These are phyloP conservation scores for Platerodrilus igneus DNA, from an alignment of 2,888 invertebrate genomes.

Conservation along the genomic window DNA sequence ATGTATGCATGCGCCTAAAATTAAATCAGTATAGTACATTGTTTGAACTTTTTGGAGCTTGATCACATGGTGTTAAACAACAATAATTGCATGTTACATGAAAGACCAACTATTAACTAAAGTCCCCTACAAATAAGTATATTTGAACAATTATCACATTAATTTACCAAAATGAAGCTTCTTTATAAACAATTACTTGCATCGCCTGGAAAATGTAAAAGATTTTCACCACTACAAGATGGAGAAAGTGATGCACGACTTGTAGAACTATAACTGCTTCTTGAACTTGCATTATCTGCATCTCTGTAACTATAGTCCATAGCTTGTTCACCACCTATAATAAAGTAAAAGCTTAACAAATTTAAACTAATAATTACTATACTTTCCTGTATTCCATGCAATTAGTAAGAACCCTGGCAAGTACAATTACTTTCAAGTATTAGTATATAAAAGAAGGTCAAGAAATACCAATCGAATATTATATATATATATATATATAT, in stretches of 20 bases:
- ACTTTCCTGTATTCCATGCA: too few species aligned
- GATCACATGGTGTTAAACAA: too few species aligned
- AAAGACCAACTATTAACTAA: background rate
- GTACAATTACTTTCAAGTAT: too few species aligned
- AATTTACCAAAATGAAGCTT: too few species aligned
- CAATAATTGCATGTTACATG: background rate
- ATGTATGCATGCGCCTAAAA: too few species aligned
- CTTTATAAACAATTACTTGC: constrained; percentile 62
- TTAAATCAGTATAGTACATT: too few species aligned
- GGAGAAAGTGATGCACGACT: constrained; percentile 77
- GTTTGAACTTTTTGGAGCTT: too few species aligned
- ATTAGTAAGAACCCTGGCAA: too few species aligned
- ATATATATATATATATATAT: too few species aligned
- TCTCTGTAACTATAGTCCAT: constrained; percentile 55
- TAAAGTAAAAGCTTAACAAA: too few species aligned
- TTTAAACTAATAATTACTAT: constrained; percentile 1
- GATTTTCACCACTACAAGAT: constrained; percentile 69
- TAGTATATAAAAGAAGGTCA: too few species aligned
- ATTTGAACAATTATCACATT: background rate
- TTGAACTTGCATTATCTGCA: constrained; percentile 72
- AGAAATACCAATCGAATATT: too few species aligned
- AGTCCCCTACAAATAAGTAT: background rate
- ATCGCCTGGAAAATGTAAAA: constrained; percentile 75
- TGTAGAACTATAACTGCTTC: constrained; percentile 76
- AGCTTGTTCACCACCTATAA: constrained; percentile 56